A percentile compares a stretch with the other conserved stretches of the same genome.
phyloP scores from a whole-genome alignment of 1,140 invertebrate genomes.

The Drosophila orosa region DNA sequence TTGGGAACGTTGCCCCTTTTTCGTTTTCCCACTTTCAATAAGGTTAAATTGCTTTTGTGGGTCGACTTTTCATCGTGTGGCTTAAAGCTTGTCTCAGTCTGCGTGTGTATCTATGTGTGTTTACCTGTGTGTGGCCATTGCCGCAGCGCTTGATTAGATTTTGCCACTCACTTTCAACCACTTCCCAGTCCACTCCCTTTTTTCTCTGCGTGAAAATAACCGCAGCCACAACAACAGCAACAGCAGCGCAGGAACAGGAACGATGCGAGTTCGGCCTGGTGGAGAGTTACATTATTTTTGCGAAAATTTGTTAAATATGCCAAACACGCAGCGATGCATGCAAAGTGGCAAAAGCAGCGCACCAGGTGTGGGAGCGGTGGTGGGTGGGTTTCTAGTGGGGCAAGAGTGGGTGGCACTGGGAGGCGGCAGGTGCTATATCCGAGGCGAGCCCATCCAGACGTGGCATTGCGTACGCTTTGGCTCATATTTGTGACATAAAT shows the following conservation, averaged over 20 bases:
- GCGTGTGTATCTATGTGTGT: neutral
- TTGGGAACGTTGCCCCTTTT: neutral
- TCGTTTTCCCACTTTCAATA: constrained; percentile 13
- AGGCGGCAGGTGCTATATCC: constrained; percentile 17
- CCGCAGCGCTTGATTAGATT: constrained; percentile 82
- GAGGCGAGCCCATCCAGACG: constrained; percentile 64
- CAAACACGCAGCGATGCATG: constrained; percentile 82
- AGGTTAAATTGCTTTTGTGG: constrained; percentile 18
- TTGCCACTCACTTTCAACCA: constrained; percentile 50
- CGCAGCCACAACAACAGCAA: constrained; percentile 55
- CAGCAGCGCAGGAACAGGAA: constrained; percentile 38
- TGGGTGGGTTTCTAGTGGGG: neutral
- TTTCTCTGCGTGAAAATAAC: constrained; percentile 40
- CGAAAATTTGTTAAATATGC: constrained; percentile 82
- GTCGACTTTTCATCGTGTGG: constrained; percentile 19
- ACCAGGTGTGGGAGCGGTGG: constrained; percentile 5
- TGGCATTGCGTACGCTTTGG: constrained; percentile 77
- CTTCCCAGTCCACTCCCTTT: neutral
- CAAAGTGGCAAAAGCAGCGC: constrained; percentile 64
- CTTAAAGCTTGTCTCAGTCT: constrained; percentile 13
- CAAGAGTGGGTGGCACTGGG: neutral
- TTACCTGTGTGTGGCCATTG: constrained; percentile 33
- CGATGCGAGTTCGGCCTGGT: constrained; percentile 13
- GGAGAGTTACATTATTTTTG: constrained; percentile 77
- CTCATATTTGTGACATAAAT: constrained; percentile 82